Evolutionary conservation across 2,113 vertebrate species (phyloP).

Genomic region (Gallinago media): DNA sequence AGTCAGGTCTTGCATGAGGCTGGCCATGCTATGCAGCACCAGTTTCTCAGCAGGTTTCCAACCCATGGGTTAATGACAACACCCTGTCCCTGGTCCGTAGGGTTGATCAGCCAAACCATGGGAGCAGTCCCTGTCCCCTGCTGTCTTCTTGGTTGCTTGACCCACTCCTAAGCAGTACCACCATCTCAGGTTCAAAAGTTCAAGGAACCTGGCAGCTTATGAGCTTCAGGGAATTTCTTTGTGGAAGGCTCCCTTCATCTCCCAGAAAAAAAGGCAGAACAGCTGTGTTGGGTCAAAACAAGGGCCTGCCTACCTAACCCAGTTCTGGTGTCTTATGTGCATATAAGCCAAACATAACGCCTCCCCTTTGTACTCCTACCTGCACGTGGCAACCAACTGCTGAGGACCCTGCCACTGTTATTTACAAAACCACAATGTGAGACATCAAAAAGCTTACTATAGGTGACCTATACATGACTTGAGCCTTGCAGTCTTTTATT

Average conservation of each 20-base stretch:
- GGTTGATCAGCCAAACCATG: background rate
- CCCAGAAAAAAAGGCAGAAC: background rate
- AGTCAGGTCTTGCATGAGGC: background rate
- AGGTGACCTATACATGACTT: background rate
- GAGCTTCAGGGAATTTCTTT: background rate
- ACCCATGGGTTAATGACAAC: background rate
- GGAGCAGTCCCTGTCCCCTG: background rate
- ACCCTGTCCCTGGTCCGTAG: fast-evolving
- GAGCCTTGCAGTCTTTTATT: background rate
- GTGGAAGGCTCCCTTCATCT: background rate
- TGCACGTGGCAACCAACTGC: background rate
- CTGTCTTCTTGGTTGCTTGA: background rate
- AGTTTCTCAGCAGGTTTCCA: background rate
- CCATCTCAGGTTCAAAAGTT: background rate
- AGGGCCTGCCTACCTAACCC: background rate
- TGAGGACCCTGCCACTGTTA: background rate
- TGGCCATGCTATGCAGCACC: background rate
- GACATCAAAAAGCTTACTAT: background rate
- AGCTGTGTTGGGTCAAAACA: background rate
- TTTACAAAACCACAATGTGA: background rate
- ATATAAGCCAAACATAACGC: background rate
- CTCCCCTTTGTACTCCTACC: background rate
- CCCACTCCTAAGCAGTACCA: background rate
- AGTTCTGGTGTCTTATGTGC: background rate
- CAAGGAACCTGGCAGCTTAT: background rate